Evolutionary conservation across 2,797 vertebrate genomes (phyloP).

Genomic region (Coregonus ussuriensis): DNA sequence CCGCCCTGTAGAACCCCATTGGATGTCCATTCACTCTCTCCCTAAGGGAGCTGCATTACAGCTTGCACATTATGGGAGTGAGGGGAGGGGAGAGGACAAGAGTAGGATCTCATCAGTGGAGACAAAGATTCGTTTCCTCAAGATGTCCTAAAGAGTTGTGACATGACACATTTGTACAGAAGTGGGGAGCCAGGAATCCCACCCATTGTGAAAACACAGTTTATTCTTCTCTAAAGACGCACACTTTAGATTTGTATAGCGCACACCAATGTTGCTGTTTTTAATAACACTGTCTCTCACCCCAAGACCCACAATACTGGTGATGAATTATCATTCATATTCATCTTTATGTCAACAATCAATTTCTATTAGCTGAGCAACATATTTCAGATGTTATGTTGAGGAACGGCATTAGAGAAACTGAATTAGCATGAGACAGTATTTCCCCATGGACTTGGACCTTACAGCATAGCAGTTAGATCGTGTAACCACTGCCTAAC

Average conservation of each 20-base stretch:
- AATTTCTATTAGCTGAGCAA: not conserved
- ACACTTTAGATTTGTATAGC: not conserved
- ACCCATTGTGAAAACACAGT: not conserved
- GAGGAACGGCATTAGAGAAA: not conserved
- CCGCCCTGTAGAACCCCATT: slow-evolving; percentile 21
- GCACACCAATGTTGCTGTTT: not conserved
- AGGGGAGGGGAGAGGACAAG: not conserved
- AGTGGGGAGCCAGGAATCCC: not conserved
- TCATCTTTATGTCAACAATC: not conserved
- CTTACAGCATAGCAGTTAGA: not conserved
- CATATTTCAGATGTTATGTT: not conserved
- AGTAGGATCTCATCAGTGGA: not conserved
- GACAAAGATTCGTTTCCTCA: not conserved
- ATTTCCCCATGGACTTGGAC: not conserved
- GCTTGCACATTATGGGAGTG: not conserved
- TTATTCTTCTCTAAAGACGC: not conserved
- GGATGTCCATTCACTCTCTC: not conserved
- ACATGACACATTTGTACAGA: not conserved
- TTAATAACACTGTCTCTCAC: not conserved
- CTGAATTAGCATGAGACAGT: not conserved
- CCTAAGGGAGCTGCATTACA: not conserved
- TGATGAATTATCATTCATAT: not conserved
- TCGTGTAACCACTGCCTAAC: slow-evolving; percentile 15
- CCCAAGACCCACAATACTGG: not conserved
- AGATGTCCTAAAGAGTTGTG: not conserved